Base-by-base conservation (phyloP, 2,888 invertebrate genomes). In the Lysandra bellargus region DNA sequence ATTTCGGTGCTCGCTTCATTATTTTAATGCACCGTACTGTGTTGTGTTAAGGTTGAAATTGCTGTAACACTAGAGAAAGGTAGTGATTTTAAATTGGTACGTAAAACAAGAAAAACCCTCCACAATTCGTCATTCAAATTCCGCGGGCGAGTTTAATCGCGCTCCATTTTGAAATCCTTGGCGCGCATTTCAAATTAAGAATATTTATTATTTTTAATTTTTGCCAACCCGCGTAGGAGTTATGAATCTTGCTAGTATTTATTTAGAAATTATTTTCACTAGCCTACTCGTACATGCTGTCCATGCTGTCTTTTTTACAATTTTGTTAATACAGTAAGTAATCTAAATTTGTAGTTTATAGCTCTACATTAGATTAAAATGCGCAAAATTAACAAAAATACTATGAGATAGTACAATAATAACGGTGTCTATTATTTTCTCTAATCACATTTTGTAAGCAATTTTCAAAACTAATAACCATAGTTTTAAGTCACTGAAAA, bases 61-160 rank as follows among this genome's bases (percentile, higher is more conserved):
- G 2, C 23, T 7, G 33, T 60, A 57, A 33, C 30, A 14, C 44
- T 53, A 72, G 61, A 5, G 49, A 75, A 37, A 33, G 79, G 69
- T 23, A 14, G 78, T 30, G 82, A 77, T 79, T 64, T 73, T 78
- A 81, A 81, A 33, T 80, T 83, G 82, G 84, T 82, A 82, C 87
- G 86, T 86, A 86, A 88, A 90, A 92, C 90, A 92, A 92, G 94
- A 94, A 94, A 94, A 93, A 94, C 91, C 92, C 90, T 91, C 88
- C 89, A 87, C 92, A 91, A 93, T 92, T 92, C 94, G 92, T 94
- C 94, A 94, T 94, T 94, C 90, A 88, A 91, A 94, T 94, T 93
- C 92, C 92, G 91, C 92, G 92, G 91, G 88, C 89, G 91, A 90
- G 88, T 89, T 89, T 88, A 86, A 86, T 85, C 85, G 86, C 83